Evolutionary conservation across 2,888 invertebrate species (phyloP).

Genomic region (Alsophila aescularia): DNA sequence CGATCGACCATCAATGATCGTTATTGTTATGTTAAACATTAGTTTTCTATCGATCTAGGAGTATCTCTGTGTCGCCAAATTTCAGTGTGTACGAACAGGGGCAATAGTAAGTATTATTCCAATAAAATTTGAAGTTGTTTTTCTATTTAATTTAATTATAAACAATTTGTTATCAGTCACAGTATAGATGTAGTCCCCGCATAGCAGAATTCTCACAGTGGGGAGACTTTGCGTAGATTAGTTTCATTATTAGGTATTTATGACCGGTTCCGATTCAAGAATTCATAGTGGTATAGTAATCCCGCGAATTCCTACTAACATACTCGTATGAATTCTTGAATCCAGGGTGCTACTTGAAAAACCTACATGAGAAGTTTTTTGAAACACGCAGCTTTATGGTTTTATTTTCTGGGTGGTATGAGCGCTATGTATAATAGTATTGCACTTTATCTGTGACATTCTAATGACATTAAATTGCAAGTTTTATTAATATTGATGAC

Average conservation of each 20-base stretch:
- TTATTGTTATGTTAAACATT: too few species aligned
- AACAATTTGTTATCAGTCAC: too few species aligned
- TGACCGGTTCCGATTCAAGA: slow-evolving; percentile 55
- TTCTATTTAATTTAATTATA: too few species aligned
- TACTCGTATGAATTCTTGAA: slow-evolving; percentile 50
- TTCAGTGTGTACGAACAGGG: too few species aligned
- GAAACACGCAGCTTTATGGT: slow-evolving; percentile 35
- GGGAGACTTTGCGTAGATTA: slow-evolving; percentile 36
- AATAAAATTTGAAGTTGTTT: too few species aligned
- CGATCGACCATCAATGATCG: too few species aligned
- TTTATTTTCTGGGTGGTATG: slow-evolving; percentile 43
- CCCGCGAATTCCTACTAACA: slow-evolving; percentile 40
- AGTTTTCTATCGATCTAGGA: too few species aligned
- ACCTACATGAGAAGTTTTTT: slow-evolving; percentile 45
- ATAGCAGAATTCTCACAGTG: slow-evolving; percentile 41
- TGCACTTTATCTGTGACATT: slow-evolving; percentile 32
- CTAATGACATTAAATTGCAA: slow-evolving; percentile 26
- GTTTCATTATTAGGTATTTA: slow-evolving; percentile 52
- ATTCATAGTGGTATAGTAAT: slow-evolving; percentile 43
- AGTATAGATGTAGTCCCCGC: not conserved
- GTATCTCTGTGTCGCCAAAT: too few species aligned
- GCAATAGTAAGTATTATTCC: too few species aligned
- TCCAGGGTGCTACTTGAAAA: slow-evolving; percentile 43
- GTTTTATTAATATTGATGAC: slow-evolving; percentile 24
- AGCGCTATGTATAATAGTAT: slow-evolving; percentile 50